Percentiles rank a stretch among this genome's conserved stretches.
Evolutionary conservation across 2,113 vertebrate species (phyloP).

Genomic region (Myocastor coypus): DNA sequence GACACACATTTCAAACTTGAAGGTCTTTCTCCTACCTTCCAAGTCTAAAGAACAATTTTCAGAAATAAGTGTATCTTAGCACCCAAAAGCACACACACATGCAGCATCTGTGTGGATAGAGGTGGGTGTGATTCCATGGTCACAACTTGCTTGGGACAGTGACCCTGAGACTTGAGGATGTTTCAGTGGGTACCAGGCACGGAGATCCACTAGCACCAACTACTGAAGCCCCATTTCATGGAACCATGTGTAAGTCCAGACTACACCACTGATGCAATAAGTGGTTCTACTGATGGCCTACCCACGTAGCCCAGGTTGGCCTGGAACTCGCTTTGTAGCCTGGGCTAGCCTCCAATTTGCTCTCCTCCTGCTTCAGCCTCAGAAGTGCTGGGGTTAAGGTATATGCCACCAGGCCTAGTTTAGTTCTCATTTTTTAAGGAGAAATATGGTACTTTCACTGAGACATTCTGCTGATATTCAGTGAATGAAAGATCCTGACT

Average conservation of each 20-base stretch:
- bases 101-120: too few relatives aligned
- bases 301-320: background rate
- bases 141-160: background rate
- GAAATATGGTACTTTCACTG: constrained; percentile 24
- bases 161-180: background rate
- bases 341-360: background rate
- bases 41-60: constrained; percentile 26
- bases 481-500: background rate
- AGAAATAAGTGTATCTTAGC: background rate
- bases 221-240: background rate
- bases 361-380: background rate
- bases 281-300: background rate
- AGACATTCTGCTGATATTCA: constrained; percentile 1
- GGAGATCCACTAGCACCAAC: background rate
- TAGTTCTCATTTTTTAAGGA: constrained; percentile 35
- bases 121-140: background rate
- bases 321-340: background rate
- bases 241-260: background rate
- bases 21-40: background rate
- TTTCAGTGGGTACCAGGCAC: constrained; percentile 6
- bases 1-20: constrained; percentile 25
- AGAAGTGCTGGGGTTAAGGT: background rate
- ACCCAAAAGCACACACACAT: background rate
- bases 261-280: background rate
- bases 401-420: background rate